Base-by-base conservation (phyloP, 1,140 invertebrate genomes). In the Megalonaias nervosa region DNA sequence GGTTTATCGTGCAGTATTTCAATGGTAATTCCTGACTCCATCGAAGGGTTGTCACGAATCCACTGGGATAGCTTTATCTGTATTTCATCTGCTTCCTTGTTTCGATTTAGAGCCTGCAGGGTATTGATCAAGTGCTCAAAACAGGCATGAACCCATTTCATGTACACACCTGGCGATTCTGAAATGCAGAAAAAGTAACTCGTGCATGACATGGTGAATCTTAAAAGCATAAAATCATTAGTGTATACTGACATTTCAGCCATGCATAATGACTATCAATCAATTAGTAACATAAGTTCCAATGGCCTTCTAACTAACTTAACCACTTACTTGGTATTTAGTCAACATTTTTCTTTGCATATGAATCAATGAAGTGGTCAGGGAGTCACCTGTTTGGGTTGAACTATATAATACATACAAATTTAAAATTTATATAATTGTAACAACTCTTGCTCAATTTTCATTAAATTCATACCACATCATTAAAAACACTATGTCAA, bases 31-130 rank as follows among this genome's bases (percentile, higher is more conserved):
- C 95, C 94, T 89, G 94, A 94, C 81, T 96, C 94, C 87, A 95
- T 93, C 89, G 97, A 96, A 62, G 98, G 92, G 75, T 94, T 91
- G 81, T 93, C 93, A 58, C 93, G 92, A 93, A 95, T 94, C 90
- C 94, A 93, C 81, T 95, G 94, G 82, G 94, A 93, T 73, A 94
- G 92, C 86, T 94, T 92, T 38, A 94, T 90, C 94, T 95, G 82
- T 48, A 86, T 85, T 55, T 74, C 69, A 23, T 88, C 84, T n/a
- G 85, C 85, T 26, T 85, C 82, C 64, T 85, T 83, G 75, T 85
- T 82, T n/a, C 82, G 64, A 64, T 80, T 85, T 26, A 77, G 62
- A 15, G 83, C 81, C 66, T 84, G 80, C 19, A 87, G 71, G 12
- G 86, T 83, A 38, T 72, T 75, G 17, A 86, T 80, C 31, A 89